Base-by-base conservation (phyloP, 2,888 invertebrate species). In the Chrysotoxum bicinctum region DNA sequence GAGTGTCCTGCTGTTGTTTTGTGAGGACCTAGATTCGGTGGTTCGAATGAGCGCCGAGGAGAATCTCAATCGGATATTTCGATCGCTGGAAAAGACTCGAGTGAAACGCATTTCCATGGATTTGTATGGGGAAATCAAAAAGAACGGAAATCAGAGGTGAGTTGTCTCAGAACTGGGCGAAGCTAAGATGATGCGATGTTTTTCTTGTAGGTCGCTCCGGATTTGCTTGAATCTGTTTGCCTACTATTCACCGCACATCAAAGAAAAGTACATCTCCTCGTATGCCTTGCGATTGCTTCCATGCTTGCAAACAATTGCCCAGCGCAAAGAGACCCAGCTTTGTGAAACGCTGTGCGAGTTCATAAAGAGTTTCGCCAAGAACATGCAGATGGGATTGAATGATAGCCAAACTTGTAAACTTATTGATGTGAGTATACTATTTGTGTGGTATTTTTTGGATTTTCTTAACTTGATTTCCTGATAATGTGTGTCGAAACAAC, bases 11-110 rank as follows among this genome's bases (percentile, higher is more conserved):
- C 92, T 97, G 64, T 92, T 94, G 50, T 93, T 95, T 72, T 95
- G 96, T 90, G 95, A 97, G 92, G 97, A 97, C 91, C 91, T 93
- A 1, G 96, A 97, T 90, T 94, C 96, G 3, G 96, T 96, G 90
- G 94, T 96, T 32, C 93, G 97, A 77, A 95, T 96, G 93, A 94
- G 95, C 66, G 96, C 96, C 52, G 96, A 97, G 90, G 97, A 97
- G 92, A 96, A 96, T 89, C 92, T 97, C 1, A 96, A 97, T 90
- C 94, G 94, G 90, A 95, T 96, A 70, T 96, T 97, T 88, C 94
- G 96, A 91, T 93, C 94, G 8, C 92, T 95, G 89, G 93, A 94
- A 87, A 95, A 95, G 89, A 94, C 94, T 21, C 94, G 95, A 87
- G 93, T 96, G 12, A 94, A 95, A 30, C 94, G 96, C 89, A 93